These are phyloP conservation scores for Microchrysa polita DNA, from an alignment of 2,888 invertebrate genomes.

Conservation along the genomic window DNA sequence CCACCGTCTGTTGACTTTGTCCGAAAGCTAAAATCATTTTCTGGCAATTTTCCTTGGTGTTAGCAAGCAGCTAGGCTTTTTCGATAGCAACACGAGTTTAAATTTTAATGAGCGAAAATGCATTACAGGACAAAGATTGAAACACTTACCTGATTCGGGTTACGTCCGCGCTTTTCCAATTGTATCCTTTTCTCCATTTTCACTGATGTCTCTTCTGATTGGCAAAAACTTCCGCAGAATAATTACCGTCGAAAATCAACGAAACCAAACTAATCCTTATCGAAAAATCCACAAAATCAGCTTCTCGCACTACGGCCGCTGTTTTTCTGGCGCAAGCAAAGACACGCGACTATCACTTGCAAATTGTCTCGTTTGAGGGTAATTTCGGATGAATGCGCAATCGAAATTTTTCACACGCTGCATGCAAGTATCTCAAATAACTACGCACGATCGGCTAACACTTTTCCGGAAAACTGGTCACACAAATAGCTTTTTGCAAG, in stretches of 20 bases:
- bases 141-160: slow-evolving; percentile 84
- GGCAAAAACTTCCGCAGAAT: neutral
- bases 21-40: neutral
- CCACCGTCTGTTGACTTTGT: neutral
- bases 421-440: no score
- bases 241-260: neutral
- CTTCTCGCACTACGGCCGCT: neutral
- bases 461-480: neutral
- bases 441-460: neutral
- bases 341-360: slow-evolving; percentile 16
- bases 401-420: no score
- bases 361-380: neutral
- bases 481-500: slow-evolving; percentile 23
- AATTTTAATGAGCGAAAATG: no score
- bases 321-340: slow-evolving; percentile 8
- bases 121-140: no score
- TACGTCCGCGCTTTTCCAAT: slow-evolving; percentile 91
- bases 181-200: slow-evolving; percentile 94
- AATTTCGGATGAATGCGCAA: no score
- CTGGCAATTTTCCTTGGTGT: no score
- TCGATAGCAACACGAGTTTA: no score
- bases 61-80: no score
- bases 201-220: neutral
- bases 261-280: slow-evolving; percentile 19
- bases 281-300: slow-evolving; percentile 6